Conservation (phyloP, 2,888 invertebrate species). For the Harmothoe impar region DNA sequence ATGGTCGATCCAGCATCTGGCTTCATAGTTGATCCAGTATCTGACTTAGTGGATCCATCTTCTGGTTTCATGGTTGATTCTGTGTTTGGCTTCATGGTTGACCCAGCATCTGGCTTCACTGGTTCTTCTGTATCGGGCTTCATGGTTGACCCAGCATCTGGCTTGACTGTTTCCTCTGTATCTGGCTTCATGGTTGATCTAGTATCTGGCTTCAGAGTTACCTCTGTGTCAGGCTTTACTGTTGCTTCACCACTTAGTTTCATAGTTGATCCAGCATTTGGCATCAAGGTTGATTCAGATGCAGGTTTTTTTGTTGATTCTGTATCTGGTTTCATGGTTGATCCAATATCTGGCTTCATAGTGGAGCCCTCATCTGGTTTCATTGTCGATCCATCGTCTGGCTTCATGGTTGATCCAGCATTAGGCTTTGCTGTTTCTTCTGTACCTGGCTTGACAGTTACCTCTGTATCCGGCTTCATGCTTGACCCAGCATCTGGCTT, state of each 20-base stretch:
- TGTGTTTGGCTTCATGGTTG: neutral
- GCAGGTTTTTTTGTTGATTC: neutral
- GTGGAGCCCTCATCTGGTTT: neutral
- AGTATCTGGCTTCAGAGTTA: no score
- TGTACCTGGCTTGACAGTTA: no score
- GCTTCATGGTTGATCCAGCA: no score
- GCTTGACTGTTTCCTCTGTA: neutral
- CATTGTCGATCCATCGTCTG: neutral
- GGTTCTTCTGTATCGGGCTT: neutral
- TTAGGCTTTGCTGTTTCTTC: no score
- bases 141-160: no score
- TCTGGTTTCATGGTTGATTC: neutral
- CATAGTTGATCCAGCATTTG: neutral
- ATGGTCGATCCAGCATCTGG: neutral
- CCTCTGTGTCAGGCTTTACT: no score
- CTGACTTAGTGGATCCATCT: neutral
- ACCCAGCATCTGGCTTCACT: no score
- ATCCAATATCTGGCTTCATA: no score
- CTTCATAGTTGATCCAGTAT: neutral
- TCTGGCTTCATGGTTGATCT: no score
- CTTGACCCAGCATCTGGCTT: neutral
- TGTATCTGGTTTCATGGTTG: neutral
- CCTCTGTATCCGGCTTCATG: no score
- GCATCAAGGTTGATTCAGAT: neutral
- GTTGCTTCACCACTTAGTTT: neutral